These are phyloP conservation scores for Pterostichus madidus DNA, from an alignment of 2,888 invertebrate genomes.

Conservation along the genomic window DNA sequence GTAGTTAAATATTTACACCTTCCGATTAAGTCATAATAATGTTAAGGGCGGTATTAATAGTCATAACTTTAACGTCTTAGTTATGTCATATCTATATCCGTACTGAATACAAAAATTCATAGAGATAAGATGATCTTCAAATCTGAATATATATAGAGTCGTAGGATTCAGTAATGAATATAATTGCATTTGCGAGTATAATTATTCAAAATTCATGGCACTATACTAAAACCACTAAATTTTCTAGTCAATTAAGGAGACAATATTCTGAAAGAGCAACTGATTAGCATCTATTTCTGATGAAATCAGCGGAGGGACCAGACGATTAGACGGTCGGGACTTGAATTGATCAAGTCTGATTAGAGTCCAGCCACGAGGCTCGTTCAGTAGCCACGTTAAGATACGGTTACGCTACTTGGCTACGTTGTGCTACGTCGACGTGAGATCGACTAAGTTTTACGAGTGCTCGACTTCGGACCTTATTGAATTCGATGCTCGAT, in stretches of 20 bases:
- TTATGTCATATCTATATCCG: too few relatives aligned
- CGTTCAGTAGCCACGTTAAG: neutral
- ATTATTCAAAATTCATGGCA: constrained; percentile 34
- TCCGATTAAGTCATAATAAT: too few relatives aligned
- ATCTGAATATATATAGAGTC: too few relatives aligned
- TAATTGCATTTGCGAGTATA: neutral
- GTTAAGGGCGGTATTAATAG: too few relatives aligned
- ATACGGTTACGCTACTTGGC: constrained; percentile 14
- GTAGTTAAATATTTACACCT: too few relatives aligned
- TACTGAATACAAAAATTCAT: too few relatives aligned
- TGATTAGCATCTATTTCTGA: constrained; percentile 46
- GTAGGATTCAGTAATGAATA: too few relatives aligned
- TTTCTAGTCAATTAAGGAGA: constrained; percentile 36
- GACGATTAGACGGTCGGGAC: constrained; percentile 12
- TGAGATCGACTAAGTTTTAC: constrained; percentile 45
- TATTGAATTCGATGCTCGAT: constrained; percentile 56
- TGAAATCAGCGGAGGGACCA: constrained; percentile 2
- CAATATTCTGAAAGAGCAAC: constrained; percentile 25
- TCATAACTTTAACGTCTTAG: too few relatives aligned
- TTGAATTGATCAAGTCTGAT: constrained; percentile 55
- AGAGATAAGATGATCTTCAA: too few relatives aligned
- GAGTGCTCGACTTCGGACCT: constrained; percentile 56
- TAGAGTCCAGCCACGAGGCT: constrained; percentile 25
- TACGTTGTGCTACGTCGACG: constrained; percentile 13
- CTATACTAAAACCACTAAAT: constrained; percentile 5